These are phyloP conservation scores for Antitype chi DNA, from an alignment of 2,888 invertebrate genomes.

Conservation along the genomic window DNA sequence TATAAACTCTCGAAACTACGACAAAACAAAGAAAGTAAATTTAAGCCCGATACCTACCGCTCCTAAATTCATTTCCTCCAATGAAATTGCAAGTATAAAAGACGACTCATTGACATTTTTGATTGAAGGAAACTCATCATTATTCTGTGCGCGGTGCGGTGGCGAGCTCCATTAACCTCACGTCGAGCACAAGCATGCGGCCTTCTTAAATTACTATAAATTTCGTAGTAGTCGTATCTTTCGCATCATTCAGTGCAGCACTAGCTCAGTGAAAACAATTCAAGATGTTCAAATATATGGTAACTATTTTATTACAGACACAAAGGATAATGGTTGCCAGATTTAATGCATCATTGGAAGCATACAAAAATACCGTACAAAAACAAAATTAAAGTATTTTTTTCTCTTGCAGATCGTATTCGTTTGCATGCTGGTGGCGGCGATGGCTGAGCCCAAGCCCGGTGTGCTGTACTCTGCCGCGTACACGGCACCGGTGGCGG, in stretches of 20 bases:
- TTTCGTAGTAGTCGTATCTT: constrained; percentile 53
- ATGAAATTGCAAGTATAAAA: constrained; percentile 37
- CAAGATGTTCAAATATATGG: constrained; percentile 85
- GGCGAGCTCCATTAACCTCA: constrained; percentile 61
- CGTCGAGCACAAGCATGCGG: constrained; percentile 60
- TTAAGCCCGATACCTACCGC: background rate
- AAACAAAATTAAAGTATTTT: background rate
- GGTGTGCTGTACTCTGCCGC: constrained; percentile 70
- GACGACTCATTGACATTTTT: constrained; percentile 11
- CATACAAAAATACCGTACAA: too few relatives aligned
- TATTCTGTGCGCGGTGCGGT: constrained; percentile 63
- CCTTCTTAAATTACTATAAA: constrained; percentile 78
- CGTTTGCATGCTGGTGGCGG: constrained; percentile 79
- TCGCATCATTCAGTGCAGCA: constrained; percentile 75
- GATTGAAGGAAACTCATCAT: constrained; percentile 60
- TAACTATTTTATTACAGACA: constrained; percentile 69
- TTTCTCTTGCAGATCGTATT: constrained; percentile 74
- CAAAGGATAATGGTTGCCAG: background rate
- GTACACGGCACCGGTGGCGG: constrained; percentile 74
- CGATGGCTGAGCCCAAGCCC: constrained; percentile 68
- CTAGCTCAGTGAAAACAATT: constrained; percentile 68
- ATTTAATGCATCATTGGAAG: background rate
- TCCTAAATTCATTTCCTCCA: background rate
- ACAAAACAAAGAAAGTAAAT: background rate
- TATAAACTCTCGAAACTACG: background rate